phyloP scores from a whole-genome alignment of 2,113 vertebrate species.

The Seriola aureovittata region DNA sequence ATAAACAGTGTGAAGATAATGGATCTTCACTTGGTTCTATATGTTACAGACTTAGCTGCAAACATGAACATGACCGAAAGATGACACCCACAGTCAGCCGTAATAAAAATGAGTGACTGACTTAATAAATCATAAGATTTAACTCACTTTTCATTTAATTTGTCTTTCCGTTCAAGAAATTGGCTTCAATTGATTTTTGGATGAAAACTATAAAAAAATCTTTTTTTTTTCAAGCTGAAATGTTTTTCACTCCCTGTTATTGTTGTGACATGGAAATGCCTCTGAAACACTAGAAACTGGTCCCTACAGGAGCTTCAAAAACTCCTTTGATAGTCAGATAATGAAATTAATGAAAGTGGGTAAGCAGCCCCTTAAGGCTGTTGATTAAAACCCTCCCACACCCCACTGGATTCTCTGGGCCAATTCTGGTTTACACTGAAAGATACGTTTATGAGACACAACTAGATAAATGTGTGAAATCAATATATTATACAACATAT shows the following conservation, averaged over 20 bases:
- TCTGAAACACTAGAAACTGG: not conserved
- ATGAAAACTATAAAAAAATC: no score
- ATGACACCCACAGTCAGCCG: no score
- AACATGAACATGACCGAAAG: no score
- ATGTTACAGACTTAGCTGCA: no score
- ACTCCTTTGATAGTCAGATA: constrained; percentile 18
- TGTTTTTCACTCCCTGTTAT: not conserved
- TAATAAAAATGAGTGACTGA: no score
- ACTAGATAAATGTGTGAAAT: not conserved
- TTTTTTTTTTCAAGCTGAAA: no score
- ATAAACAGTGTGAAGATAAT: not conserved
- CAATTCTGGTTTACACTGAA: not conserved
- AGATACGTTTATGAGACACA: not conserved
- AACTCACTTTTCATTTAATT: no score
- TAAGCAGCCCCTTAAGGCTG: constrained; percentile 28
- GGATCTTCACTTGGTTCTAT: not conserved
- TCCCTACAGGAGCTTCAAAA: constrained; percentile 25
- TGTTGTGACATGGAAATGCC: constrained; percentile 1
- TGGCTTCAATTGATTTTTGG: not conserved
- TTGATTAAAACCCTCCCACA: constrained; percentile 37
- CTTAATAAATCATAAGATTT: not conserved
- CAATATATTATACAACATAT: not conserved
- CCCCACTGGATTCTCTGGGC: not conserved
- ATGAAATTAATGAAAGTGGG: constrained; percentile 44
- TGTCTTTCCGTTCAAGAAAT: not conserved